Evolutionary conservation across 1,140 invertebrate species (phyloP).

Genomic region (Drosophila dunni): DNA sequence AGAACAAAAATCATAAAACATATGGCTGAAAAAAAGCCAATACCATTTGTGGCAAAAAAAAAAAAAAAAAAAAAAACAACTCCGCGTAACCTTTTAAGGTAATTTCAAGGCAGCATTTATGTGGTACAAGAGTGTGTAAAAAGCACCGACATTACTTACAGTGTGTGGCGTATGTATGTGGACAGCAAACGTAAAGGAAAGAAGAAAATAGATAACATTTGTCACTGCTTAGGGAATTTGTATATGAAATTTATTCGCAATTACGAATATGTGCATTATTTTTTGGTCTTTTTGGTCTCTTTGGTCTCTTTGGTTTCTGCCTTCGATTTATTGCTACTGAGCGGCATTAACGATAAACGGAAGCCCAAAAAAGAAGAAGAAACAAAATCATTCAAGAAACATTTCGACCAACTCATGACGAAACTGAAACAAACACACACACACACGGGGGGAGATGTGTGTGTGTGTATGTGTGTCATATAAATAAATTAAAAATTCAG

Average conservation of each 20-base stretch:
- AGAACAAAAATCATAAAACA: not conserved
- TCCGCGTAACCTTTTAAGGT: not conserved
- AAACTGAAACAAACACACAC: constrained; percentile 23
- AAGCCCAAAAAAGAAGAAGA: constrained; percentile 9
- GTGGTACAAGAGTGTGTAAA: constrained; percentile 1
- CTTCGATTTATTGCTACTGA: constrained; percentile 45
- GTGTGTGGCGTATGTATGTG: too few species aligned
- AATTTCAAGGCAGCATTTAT: constrained; percentile 7
- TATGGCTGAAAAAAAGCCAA: not conserved
- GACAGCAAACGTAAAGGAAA: not conserved
- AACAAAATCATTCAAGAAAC: constrained; percentile 1
- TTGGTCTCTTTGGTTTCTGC: not conserved
- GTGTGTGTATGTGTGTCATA: constrained; percentile 44
- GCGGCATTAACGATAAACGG: constrained; percentile 45
- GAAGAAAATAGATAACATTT: not conserved
- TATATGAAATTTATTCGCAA: constrained; percentile 41
- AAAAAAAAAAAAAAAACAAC: too few species aligned
- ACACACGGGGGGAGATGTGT: not conserved
- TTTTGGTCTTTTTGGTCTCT: not conserved
- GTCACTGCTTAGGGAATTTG: constrained; percentile 3
- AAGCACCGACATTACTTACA: not conserved
- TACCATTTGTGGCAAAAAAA: not conserved
- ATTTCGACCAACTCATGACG: constrained; percentile 30
- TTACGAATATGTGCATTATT: constrained; percentile 23
- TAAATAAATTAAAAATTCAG: constrained; percentile 75